phyloP scores from a whole-genome alignment of 2,797 vertebrate genomes.

The Heterohyrax brucei region DNA sequence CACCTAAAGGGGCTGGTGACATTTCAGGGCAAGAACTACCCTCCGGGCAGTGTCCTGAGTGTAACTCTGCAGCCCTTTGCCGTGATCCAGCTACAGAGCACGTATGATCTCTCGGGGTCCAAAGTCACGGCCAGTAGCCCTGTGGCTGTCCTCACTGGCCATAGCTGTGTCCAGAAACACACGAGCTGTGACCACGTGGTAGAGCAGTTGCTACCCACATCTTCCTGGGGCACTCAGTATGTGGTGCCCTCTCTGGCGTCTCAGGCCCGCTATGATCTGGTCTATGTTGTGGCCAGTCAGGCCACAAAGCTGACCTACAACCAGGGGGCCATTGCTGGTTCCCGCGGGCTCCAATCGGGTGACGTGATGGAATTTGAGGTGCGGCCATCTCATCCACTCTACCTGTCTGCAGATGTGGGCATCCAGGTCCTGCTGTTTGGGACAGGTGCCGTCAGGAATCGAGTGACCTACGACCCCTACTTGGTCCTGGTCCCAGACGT shows the following conservation, averaged over 20 bases:
- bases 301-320: slow-evolving; percentile 86
- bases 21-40: slow-evolving; percentile 84
- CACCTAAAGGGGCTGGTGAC: slow-evolving; percentile 69
- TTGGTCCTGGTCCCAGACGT: slow-evolving; percentile 89
- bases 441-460: slow-evolving; percentile 83
- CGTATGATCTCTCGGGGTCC: slow-evolving; percentile 88
- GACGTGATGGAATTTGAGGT: slow-evolving; percentile 73
- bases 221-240: slow-evolving; percentile 91
- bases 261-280: slow-evolving; percentile 88
- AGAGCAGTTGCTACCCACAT: slow-evolving; percentile 92
- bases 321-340: not conserved
- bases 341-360: slow-evolving; percentile 82
- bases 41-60: slow-evolving; percentile 63
- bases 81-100: slow-evolving; percentile 91
- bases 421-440: slow-evolving; percentile 92
- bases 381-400: slow-evolving; percentile 77
- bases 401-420: slow-evolving; percentile 88
- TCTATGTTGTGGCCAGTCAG: slow-evolving; percentile 90
- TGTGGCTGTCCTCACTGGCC: slow-evolving; percentile 91
- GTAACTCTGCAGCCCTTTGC: slow-evolving; percentile 90
- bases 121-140: slow-evolving; percentile 88
- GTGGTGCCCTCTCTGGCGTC: slow-evolving; percentile 89
- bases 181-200: slow-evolving; percentile 91
- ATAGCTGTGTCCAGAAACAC: slow-evolving; percentile 90
- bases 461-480: slow-evolving; percentile 88